phyloP scores from a whole-genome alignment of 1,140 invertebrate species.

The Periplaneta americana region DNA sequence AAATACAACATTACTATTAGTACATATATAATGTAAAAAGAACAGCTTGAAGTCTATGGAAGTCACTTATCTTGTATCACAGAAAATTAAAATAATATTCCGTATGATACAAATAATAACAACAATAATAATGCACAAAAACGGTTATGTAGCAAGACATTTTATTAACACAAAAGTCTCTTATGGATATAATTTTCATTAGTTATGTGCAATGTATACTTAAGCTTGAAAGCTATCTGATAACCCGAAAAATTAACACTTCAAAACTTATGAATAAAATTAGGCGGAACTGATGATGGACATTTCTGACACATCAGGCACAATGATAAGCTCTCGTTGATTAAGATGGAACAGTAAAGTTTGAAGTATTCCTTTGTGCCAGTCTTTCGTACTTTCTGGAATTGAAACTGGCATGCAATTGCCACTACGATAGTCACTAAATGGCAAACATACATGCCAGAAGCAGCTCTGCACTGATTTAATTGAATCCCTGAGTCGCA shows the following conservation, averaged over 20 bases:
- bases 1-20: not conserved
- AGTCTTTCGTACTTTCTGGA: too few species aligned
- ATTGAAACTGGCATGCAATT: too few species aligned
- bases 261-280: not conserved
- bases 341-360: too few species aligned
- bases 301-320: not conserved
- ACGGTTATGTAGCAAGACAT: not conserved
- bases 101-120: not conserved
- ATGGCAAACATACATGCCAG: too few species aligned
- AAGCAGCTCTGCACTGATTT: too few species aligned
- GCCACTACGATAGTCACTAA: too few species aligned
- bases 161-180: not conserved
- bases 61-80: not conserved
- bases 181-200: not conserved
- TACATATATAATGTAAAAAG: not conserved
- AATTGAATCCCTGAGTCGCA: too few species aligned
- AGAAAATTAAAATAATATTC: not conserved
- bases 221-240: not conserved
- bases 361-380: too few species aligned
- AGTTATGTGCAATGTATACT: not conserved
- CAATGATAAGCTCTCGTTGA: not conserved
- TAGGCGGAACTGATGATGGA: not conserved
- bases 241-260: not conserved
- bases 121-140: not conserved
- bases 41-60: not conserved